A percentile compares a stretch with the other conserved stretches of the same genome.
These are phyloP conservation scores for Erpetoichthys calabaricus DNA, from an alignment of 2,797 vertebrate species.

Conservation along the genomic window DNA sequence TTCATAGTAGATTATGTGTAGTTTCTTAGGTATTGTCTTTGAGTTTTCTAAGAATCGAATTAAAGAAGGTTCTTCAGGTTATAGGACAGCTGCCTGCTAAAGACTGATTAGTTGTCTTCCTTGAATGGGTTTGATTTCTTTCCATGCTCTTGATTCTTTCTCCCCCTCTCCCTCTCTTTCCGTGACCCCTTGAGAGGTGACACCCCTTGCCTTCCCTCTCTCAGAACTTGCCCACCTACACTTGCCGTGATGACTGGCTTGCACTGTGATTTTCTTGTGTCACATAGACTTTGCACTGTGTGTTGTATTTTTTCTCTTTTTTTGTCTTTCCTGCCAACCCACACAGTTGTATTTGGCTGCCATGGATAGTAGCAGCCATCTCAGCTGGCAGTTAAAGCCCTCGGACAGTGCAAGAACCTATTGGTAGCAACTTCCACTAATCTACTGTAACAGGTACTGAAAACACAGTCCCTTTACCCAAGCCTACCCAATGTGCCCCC, in stretches of 20 bases:
- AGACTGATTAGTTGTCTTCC: too few relatives aligned
- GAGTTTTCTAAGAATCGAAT: too few relatives aligned
- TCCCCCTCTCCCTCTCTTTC: conserved; percentile 29
- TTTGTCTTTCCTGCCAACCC: conserved; percentile 65
- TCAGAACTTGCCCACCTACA: too few relatives aligned
- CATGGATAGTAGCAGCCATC: conserved; percentile 80
- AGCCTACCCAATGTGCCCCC: conserved; percentile 25
- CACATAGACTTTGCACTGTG: conserved; percentile 56
- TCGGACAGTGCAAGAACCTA: conserved; percentile 81
- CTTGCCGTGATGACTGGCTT: conserved; percentile 24
- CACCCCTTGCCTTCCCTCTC: conserved; percentile 1
- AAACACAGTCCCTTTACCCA: conserved; percentile 44
- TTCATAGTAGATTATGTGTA: too few relatives aligned
- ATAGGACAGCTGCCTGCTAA: too few relatives aligned
- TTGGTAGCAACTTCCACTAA: conserved; percentile 79
- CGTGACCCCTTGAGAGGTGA: conserved; percentile 4
- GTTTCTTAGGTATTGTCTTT: too few relatives aligned
- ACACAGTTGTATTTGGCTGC: conserved; percentile 92
- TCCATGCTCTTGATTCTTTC: too few relatives aligned
- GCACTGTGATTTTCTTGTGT: conserved; percentile 47
- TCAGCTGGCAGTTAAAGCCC: conserved; percentile 93
- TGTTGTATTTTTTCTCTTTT: conserved; percentile 65
- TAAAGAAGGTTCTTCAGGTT: too few relatives aligned
- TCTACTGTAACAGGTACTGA: conserved; percentile 75
- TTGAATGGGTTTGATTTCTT: too few relatives aligned